A percentile compares a stretch with the other conserved stretches of the same genome.
These are phyloP conservation scores for Eurois occulta DNA, from an alignment of 2,888 invertebrate species.

Conservation along the genomic window DNA sequence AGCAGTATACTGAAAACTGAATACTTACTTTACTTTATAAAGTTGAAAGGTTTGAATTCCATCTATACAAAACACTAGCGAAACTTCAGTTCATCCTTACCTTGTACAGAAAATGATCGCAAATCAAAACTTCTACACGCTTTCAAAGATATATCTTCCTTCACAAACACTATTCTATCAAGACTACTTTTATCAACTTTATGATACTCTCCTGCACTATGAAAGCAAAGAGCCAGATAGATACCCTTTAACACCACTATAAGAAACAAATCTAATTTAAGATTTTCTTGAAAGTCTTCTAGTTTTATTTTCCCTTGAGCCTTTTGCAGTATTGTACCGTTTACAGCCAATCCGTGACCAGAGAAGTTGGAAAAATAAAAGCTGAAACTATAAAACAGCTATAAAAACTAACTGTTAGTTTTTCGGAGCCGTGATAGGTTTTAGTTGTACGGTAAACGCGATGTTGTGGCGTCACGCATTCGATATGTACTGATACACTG, in stretches of 20 bases:
- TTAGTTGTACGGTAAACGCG: conserved; percentile 47
- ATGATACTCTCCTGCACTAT: conserved; percentile 29
- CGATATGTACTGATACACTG: not conserved
- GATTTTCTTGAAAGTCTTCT: conserved; percentile 56
- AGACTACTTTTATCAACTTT: conserved; percentile 7
- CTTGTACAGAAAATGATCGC: not conserved
- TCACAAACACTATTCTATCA: not conserved
- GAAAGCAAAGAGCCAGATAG: conserved; percentile 28
- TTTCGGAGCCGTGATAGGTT: conserved; percentile 40
- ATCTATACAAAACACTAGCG: not conserved
- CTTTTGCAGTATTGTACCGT: conserved; percentile 54
- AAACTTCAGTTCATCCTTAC: not conserved
- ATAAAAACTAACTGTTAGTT: conserved; percentile 62
- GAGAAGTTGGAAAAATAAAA: conserved; percentile 58
- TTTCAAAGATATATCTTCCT: not conserved
- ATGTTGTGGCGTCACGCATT: conserved; percentile 43
- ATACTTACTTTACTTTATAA: not conserved
- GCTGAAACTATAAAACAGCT: conserved; percentile 53
- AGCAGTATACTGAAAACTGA: not conserved
- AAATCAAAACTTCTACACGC: conserved; percentile 3
- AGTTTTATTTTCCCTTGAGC: conserved; percentile 54
- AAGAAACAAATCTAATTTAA: conserved; percentile 61
- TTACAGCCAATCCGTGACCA: conserved; percentile 56
- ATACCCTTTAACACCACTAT: conserved; percentile 31
- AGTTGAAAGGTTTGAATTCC: not conserved